These are phyloP conservation scores for Drosophila jambulina DNA, from an alignment of 1,140 invertebrate genomes.

Conservation along the genomic window DNA sequence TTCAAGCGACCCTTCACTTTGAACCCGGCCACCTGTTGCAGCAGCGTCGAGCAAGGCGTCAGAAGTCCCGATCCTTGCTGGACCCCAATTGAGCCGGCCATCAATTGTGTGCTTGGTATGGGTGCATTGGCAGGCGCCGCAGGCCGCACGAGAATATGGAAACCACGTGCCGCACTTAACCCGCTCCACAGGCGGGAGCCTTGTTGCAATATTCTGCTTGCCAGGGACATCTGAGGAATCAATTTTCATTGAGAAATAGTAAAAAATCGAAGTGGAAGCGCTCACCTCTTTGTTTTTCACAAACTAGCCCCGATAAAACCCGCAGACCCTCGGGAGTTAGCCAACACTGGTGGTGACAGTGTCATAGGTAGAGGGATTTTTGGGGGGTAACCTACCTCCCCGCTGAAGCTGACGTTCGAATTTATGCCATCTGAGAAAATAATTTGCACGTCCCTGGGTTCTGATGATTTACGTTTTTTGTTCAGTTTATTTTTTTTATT, in stretches of 20 bases:
- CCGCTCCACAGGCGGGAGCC: conserved; percentile 51
- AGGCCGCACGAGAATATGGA: conserved; percentile 59
- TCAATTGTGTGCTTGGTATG: conserved; percentile 19
- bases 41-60: conserved; percentile 47
- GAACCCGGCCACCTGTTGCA: conserved; percentile 78
- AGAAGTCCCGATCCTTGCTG: conserved; percentile 30
- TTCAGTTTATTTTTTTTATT: background rate
- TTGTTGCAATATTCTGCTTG: conserved; percentile 52
- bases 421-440: background rate
- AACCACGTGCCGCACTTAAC: conserved; percentile 47
- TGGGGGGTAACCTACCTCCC: background rate
- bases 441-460: background rate
- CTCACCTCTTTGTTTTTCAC: conserved; percentile 34
- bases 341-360: conserved; percentile 4
- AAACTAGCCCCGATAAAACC: conserved; percentile 4
- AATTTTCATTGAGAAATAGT: conserved; percentile 52
- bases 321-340: background rate
- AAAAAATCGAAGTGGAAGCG: conserved; percentile 6
- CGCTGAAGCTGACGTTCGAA: background rate
- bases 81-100: background rate
- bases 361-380: background rate
- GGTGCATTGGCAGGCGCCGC: conserved; percentile 4
- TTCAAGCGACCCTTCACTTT: conserved; percentile 87
- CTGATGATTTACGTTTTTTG: background rate
- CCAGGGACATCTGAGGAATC: conserved; percentile 60